Conservation (phyloP, 2,888 invertebrate genomes). For the Doris montereyensis region DNA sequence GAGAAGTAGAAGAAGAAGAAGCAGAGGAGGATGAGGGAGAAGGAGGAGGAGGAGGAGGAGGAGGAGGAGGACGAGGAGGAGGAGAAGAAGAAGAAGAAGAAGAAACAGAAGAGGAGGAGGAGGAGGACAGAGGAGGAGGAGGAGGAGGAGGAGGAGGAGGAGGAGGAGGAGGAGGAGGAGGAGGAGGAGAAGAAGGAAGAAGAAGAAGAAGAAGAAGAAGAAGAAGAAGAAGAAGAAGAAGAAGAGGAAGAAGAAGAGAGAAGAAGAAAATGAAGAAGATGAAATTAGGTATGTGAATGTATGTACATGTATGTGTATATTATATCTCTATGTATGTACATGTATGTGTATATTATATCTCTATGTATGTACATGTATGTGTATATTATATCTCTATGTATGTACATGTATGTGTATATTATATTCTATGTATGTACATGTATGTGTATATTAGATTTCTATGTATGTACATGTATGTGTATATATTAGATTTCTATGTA, state of each 20-base stretch:
- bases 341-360: no score
- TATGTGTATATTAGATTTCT: no score
- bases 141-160: conserved; percentile 8
- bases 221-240: background rate
- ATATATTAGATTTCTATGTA: no score
- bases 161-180: conserved; percentile 22
- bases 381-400: no score
- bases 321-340: no score
- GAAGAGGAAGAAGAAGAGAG: background rate
- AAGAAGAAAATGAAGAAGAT: background rate
- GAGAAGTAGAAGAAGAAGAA: background rate
- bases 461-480: no score
- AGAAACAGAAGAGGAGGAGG: no score
- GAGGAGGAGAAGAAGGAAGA: background rate
- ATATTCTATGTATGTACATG: no score
- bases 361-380: no score
- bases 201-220: background rate
- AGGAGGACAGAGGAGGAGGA: background rate
- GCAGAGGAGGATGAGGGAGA: no score
- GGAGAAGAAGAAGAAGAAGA: background rate
- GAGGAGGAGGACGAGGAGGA: background rate
- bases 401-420: no score
- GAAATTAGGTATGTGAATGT: background rate
- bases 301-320: background rate
- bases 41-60: background rate